Percentiles rank a stretch among this genome's conserved stretches.
These are phyloP conservation scores for Clitarchus hookeri DNA, from an alignment of 2,888 invertebrate species.

Conservation along the genomic window DNA sequence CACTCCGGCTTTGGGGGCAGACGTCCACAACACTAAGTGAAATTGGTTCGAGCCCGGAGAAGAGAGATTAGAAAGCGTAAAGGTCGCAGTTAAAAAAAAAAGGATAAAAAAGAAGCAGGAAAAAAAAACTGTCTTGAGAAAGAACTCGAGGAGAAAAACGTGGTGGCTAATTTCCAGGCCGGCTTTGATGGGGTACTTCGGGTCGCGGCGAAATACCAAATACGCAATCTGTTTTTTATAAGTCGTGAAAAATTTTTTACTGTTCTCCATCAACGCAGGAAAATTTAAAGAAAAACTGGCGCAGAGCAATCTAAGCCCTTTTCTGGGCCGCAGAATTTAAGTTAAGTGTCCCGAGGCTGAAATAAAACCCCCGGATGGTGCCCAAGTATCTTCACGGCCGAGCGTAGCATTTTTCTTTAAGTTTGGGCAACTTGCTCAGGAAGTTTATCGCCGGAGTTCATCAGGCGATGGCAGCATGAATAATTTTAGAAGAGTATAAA, in stretches of 20 bases:
- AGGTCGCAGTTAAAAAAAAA: neutral
- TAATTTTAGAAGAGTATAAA: too few relatives aligned
- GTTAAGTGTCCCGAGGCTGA: neutral
- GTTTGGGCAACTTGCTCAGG: neutral
- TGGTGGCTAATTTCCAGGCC: neutral
- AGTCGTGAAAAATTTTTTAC: neutral
- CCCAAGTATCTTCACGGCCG: neutral
- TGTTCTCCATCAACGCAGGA: neutral
- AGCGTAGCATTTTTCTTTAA: neutral
- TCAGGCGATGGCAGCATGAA: neutral
- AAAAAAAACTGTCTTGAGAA: neutral
- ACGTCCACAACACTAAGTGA: neutral
- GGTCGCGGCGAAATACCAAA: neutral
- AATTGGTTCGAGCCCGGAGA: neutral
- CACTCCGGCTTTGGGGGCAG: neutral
- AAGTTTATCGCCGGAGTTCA: neutral
- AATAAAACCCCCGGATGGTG: neutral
- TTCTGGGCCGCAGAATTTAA: neutral
- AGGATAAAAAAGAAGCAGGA: too few relatives aligned
- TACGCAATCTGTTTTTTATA: conserved; percentile 6
- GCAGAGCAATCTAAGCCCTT: neutral
- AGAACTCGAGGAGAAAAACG: neutral
- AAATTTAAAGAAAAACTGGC: neutral
- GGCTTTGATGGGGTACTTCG: neutral
- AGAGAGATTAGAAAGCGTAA: neutral